Base-by-base conservation (phyloP, 2,888 invertebrate genomes). In the Ypsolopha scabrella region DNA sequence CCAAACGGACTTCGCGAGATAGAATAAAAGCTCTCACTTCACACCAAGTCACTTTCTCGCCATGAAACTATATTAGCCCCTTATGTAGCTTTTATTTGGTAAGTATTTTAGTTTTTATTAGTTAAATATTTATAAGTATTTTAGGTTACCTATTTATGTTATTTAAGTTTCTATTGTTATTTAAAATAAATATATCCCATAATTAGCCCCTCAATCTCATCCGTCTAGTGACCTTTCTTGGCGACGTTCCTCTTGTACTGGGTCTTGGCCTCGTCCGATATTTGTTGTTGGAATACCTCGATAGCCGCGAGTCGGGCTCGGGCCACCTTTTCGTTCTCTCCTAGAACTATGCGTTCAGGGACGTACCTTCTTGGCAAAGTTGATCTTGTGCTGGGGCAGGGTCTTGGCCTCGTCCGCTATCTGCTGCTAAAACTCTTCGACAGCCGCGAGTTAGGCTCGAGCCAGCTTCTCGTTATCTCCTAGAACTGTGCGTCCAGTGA, bases 251-350 rank as follows among this genome's bases (percentile, higher is more conserved):
- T 70, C 82, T 98, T 98, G 67, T 94, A 93, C 58, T 93, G 90
- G 52, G 91, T 87, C 86, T 97, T 98, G 49, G 95, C 93, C 65
- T 97, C 97, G 70, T 98, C 98, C 0, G 95, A 95, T 56, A 98
- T 96, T 80, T 96, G 95, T 77, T 97, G 95, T 70, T 96, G 95
- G 76, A 97, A 97, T 14, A 97, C 94, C 80, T 98, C 98, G 38
- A 97, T 95, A 0, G 97, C 98, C 0, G 97, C 96, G 51, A 98
- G 87, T 47, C 97, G 88, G 13, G 96, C 95, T 57, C 95, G 91
- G 10, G 97, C 97, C 61, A 97, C 80, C 73, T 96, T 95, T 72
- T 98, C 97, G 70, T 97, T 96, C 80, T 98, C 98, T 72, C 98
- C 97, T 64, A 98, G 85, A 2, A 98, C 95, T 0, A 95, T 95